These are phyloP conservation scores for Notodonta dromedarius DNA, from an alignment of 2,888 invertebrate species.

Conservation along the genomic window DNA sequence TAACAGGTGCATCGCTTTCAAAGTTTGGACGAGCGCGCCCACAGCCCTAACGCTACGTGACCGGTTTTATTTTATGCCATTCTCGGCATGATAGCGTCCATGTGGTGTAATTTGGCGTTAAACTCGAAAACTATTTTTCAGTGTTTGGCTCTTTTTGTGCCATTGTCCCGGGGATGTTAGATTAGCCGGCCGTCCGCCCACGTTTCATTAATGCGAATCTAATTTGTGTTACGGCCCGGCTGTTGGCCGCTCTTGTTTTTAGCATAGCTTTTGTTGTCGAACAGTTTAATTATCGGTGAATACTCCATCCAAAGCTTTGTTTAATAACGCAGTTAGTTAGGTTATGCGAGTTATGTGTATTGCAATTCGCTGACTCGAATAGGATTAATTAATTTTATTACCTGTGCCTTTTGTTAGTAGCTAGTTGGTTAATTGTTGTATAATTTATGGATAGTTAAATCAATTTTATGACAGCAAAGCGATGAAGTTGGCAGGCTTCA, in stretches of 20 bases:
- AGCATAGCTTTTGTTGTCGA: slow-evolving; percentile 63
- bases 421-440: not conserved
- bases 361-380: not conserved
- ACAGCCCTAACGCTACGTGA: slow-evolving; percentile 67
- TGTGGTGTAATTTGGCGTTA: slow-evolving; percentile 77
- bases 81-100: slow-evolving; percentile 72
- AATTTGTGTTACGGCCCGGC: slow-evolving; percentile 67
- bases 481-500: not conserved
- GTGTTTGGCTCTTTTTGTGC: slow-evolving; percentile 68
- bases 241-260: slow-evolving; percentile 55
- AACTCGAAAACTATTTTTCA: slow-evolving; percentile 75
- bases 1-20: slow-evolving; percentile 79
- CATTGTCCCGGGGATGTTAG: slow-evolving; percentile 64
- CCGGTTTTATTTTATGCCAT: slow-evolving; percentile 75
- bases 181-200: slow-evolving; percentile 68
- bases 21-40: slow-evolving; percentile 53
- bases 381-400: not conserved
- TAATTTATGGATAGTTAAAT: not conserved
- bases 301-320: slow-evolving; percentile 57
- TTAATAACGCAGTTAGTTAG: slow-evolving; percentile 40
- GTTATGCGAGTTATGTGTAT: slow-evolving; percentile 21
- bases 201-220: slow-evolving; percentile 79
- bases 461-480: not conserved
- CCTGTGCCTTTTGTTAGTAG: not conserved
- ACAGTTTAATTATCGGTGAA: slow-evolving; percentile 56